Evolutionary conservation across 2,113 vertebrate genomes (phyloP), one percentile per base, ranked within the genome.

Genomic region (Leptocoma aspasia): DNA sequence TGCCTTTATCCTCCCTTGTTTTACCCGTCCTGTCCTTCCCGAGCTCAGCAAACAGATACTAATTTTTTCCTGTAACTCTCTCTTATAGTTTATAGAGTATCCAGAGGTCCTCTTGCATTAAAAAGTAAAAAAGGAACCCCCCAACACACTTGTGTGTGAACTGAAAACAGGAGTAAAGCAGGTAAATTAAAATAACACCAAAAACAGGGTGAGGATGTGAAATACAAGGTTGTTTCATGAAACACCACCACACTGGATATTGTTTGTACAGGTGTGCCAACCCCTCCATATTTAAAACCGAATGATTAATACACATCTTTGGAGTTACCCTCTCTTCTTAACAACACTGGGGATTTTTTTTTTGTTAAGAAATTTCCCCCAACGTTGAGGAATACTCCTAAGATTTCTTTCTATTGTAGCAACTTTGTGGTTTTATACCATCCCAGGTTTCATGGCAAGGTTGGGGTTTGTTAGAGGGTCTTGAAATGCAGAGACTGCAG

Each of bases 171-270:
- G 15, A 60, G 17, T 0, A 28, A 37, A 69, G 9, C 7, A 81
- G 15, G 8, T 11, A 56, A 65, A 37, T 27, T 5, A 27, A 65
- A 68, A 7, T 13, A 39, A 61, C 10, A 33, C 20, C 4, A 20
- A 27, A 10, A 60, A 50, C 19, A 16, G 11, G 14, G 13, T 4
- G 10, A 24, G 3, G 4, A 10, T 9, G 45, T 33, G 10, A 87
- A 73, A 56, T 11, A 56, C 0, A 10, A 50, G 9, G 15, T 6
- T 8, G 1, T 27, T 85, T 68, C 9, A 44, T n/a, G 31, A 61
- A 80, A 77, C 4, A 63, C 9, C 2, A n/a, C 0, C 17, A 13
- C 5, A 6, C 2, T 20, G 20, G 15, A 1, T 44, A 6, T 21
- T 37, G 13, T n/a, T 33, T 10, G 13, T 8, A 14, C 8, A 44